phyloP scores from a whole-genome alignment of 1,140 invertebrate species.

The Thalassaphorura encarpata region DNA sequence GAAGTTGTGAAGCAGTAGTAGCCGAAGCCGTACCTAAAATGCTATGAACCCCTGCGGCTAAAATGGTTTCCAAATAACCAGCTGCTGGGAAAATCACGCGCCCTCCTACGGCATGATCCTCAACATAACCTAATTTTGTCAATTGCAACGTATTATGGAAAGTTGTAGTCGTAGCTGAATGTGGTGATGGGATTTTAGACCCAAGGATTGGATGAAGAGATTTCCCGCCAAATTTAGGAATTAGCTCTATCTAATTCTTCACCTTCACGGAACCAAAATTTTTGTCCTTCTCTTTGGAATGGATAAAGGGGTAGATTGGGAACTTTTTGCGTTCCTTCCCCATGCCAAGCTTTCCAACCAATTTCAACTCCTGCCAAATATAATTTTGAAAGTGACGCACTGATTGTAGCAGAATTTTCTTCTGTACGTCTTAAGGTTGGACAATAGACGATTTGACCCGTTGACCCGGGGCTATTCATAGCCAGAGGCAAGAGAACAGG shows the following conservation, averaged over 20 bases:
- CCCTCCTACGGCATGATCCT: slow-evolving; percentile 14
- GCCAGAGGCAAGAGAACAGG: neutral
- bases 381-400: neutral
- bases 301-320: neutral
- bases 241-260: neutral
- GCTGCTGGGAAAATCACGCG: slow-evolving; percentile 16
- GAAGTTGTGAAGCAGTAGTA: no score
- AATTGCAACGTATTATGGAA: neutral
- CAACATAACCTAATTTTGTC: neutral
- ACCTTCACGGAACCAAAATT: neutral
- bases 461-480: neutral
- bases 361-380: neutral
- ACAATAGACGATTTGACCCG: neutral
- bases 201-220: neutral
- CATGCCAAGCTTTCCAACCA: neutral
- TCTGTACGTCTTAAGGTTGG: neutral
- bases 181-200: neutral
- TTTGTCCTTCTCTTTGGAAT: neutral
- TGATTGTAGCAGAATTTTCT: neutral
- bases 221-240: no score
- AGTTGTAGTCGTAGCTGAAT: neutral
- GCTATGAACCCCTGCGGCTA: slow-evolving; percentile 4
- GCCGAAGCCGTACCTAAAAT: slow-evolving; percentile 1
- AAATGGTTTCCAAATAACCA: neutral
- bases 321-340: no score